Evolutionary conservation across 1,140 invertebrate genomes (phyloP).

Genomic region (Diplogasteroides magnus): DNA sequence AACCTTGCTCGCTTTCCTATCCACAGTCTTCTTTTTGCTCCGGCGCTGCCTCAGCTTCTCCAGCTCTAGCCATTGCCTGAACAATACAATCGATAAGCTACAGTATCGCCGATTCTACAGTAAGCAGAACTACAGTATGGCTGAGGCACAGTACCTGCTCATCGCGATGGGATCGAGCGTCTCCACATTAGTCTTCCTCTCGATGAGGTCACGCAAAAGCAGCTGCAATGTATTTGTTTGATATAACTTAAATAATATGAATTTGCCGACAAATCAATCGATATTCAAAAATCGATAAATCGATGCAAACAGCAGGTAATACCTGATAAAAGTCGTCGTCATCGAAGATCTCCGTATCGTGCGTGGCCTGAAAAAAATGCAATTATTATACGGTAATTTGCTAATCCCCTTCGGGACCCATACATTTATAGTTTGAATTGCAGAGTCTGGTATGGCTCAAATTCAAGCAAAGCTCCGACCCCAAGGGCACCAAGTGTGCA

Average conservation of each 20-base stretch:
- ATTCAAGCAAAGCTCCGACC: too few relatives aligned
- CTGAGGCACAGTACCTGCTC: too few relatives aligned
- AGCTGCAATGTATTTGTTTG: too few relatives aligned
- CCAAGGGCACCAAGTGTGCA: too few relatives aligned
- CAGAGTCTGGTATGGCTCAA: too few relatives aligned
- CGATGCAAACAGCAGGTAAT: background rate
- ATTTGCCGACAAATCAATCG: too few relatives aligned
- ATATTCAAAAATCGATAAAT: background rate
- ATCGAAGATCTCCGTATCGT: conserved; percentile 79
- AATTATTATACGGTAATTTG: too few relatives aligned
- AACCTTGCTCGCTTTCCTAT: conserved; percentile 85
- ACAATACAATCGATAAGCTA: background rate
- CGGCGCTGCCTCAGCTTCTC: conserved; percentile 75
- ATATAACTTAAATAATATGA: too few relatives aligned
- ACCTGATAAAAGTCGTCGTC: conserved; percentile 89
- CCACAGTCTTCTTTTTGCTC: conserved; percentile 81
- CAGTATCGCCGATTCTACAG: conserved; percentile 14
- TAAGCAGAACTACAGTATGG: background rate
- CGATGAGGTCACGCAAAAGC: conserved; percentile 79
- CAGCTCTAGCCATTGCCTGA: conserved; percentile 76
- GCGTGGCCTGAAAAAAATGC: conserved; percentile 19
- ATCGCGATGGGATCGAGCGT: conserved; percentile 65
- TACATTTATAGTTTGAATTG: too few relatives aligned
- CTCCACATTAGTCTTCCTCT: conserved; percentile 74
- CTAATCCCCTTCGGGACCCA: too few relatives aligned